These are phyloP conservation scores for Agelaius phoeniceus DNA, from an alignment of 2,113 vertebrate genomes.

Conservation along the genomic window DNA sequence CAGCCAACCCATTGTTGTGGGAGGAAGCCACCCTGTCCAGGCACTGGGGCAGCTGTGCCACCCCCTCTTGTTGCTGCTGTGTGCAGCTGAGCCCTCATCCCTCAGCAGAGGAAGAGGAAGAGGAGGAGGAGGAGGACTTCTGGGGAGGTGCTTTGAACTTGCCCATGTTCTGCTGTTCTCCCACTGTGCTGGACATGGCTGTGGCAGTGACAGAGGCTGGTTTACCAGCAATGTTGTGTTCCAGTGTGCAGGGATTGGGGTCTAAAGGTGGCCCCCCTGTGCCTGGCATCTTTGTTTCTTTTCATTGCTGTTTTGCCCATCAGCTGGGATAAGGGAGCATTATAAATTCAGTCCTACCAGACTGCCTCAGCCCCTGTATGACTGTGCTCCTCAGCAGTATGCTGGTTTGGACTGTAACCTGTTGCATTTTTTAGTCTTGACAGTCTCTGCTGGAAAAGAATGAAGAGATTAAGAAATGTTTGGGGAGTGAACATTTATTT, in stretches of 20 bases:
- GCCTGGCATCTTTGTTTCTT: background rate
- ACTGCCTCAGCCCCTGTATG: background rate
- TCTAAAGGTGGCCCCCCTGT: background rate
- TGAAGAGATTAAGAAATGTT: background rate
- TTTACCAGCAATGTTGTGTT: background rate
- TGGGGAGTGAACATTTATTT: background rate
- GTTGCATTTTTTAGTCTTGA: background rate
- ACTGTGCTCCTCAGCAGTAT: fast-evolving
- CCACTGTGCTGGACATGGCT: fast-evolving
- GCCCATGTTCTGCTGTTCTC: background rate
- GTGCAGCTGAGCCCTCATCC: background rate
- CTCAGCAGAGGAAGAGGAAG: background rate
- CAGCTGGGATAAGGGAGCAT: background rate
- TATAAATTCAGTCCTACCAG: background rate
- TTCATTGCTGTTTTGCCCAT: fast-evolving
- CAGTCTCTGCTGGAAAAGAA: background rate
- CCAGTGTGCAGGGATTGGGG: background rate
- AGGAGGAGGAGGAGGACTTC: background rate
- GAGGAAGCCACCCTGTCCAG: background rate
- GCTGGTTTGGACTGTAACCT: background rate
- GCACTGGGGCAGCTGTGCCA: background rate
- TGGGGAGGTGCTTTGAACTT: background rate
- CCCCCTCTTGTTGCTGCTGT: background rate
- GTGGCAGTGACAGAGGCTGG: background rate
- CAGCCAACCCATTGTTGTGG: background rate